Base-by-base conservation (phyloP, 2,888 invertebrate genomes). In the Erebia ligea region DNA sequence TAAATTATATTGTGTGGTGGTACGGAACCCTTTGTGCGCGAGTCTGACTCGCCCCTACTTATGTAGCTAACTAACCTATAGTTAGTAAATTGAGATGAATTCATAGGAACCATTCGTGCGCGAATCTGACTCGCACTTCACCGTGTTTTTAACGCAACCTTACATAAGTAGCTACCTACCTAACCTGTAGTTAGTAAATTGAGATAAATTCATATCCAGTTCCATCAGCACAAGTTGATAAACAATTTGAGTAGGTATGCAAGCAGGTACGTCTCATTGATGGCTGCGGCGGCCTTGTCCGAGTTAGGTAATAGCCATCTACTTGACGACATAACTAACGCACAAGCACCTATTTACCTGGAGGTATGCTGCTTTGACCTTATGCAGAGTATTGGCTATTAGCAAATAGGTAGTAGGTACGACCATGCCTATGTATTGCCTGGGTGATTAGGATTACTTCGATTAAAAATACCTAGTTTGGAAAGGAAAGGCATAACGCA, bases 261-360 rank as follows among this genome's bases (percentile, higher is more conserved):
- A 42, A 10, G 56, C 15, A 56, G 21, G 48, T 25, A 48, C 54
- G 17, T 40, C 54, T 42, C 56, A 54, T 45, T 64, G 65, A 58
- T 67, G 59, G 50, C 72, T 58, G 9, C 10, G 6, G 40, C 40
- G 68, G 15, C 70, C 73, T 70, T 65, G 73, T 73, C 70, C 73
- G 70, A 65, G 61, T 73, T 73, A 73, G 67, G 73, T 73, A 73
- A 70, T 68, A 52, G 52, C 6, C 15, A 45, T 45, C 45, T 45
- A 66, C 72, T 64, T 40, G 64, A 48, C 57, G 70, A 73, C 70
- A 70, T 70, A 42, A 56, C 58, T 57, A 21, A 15, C 64, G 54
- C 61, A 67, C 62, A 66, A 65, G 15, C 8, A 21, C 0, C 40
- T 52, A 52, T 10, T 50, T 56, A 64, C 48, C 40, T 58, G 17